Evolutionary conservation across 2,888 invertebrate genomes (phyloP).

Genomic region (Limenitis camilla): DNA sequence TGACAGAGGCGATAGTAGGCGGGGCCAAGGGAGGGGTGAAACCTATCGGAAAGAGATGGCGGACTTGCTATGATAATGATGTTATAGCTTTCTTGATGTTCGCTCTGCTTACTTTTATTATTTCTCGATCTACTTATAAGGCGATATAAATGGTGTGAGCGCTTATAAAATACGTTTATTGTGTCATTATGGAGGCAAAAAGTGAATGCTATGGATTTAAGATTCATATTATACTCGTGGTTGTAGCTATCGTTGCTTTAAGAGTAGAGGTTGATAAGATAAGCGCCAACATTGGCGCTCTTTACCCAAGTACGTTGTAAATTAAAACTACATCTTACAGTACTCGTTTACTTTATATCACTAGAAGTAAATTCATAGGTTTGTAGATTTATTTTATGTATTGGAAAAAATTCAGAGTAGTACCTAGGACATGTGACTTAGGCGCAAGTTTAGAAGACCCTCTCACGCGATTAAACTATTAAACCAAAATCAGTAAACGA

Average conservation of each 20-base stretch:
- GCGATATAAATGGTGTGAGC: constrained; percentile 71
- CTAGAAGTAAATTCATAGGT: no score
- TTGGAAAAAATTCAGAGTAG: no score
- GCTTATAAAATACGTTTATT: constrained; percentile 71
- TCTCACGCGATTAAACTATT: no score
- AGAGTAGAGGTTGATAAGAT: constrained; percentile 43
- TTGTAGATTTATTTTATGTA: no score
- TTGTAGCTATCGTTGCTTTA: constrained; percentile 33
- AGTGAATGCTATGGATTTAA: constrained; percentile 65
- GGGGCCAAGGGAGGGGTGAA: constrained; percentile 66
- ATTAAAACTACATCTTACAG: not conserved
- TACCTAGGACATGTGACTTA: no score
- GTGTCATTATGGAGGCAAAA: constrained; percentile 67
- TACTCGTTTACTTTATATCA: no score
- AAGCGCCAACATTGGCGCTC: constrained; percentile 46
- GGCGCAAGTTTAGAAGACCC: no score
- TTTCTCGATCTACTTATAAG: constrained; percentile 73
- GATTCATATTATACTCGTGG: constrained; percentile 45
- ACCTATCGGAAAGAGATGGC: constrained; percentile 74
- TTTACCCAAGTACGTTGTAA: constrained; percentile 29
- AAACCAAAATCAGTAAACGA: no score
- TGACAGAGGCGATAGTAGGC: constrained; percentile 71
- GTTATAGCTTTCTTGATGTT: constrained; percentile 74
- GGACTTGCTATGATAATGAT: constrained; percentile 73
- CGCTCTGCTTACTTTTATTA: constrained; percentile 71